Percentiles rank a stretch among this genome's conserved stretches.
phyloP scores from a whole-genome alignment of 2,113 vertebrate genomes.

The Blennius ocellaris region DNA sequence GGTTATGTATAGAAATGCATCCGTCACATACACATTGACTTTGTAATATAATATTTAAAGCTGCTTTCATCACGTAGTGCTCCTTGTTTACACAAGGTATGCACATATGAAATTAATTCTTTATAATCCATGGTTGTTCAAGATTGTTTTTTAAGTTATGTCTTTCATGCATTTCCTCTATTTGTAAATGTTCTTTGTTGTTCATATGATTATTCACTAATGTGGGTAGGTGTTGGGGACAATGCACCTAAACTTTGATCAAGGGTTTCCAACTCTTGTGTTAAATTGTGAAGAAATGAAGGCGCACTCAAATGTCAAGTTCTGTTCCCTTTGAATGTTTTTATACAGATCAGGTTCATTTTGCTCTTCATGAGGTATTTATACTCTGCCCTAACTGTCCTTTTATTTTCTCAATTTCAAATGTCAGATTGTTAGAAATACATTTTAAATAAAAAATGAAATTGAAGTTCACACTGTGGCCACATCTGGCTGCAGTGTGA shows the following conservation, averaged over 20 bases:
- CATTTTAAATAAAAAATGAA: constrained; percentile 61
- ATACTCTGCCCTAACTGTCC: neutral
- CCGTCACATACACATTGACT: neutral
- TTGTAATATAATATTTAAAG: neutral
- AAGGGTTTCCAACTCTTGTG: neutral
- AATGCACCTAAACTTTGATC: neutral
- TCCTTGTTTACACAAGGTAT: neutral
- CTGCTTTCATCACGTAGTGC: neutral
- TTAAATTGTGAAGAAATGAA: neutral
- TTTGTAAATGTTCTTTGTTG: neutral
- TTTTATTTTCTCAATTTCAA: constrained; percentile 43
- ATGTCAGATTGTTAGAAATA: constrained; percentile 41
- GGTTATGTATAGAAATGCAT: neutral
- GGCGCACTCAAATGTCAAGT: neutral
- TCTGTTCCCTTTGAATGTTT: neutral
- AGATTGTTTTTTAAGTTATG: neutral
- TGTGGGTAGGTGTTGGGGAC: neutral
- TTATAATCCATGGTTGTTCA: neutral
- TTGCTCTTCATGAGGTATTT: constrained; percentile 14
- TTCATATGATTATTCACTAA: neutral
- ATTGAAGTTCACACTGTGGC: constrained; percentile 59
- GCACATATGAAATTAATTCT: neutral
- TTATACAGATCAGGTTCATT: constrained; percentile 14
- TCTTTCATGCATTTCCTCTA: neutral
- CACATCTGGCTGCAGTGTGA: constrained; percentile 48